Evolutionary conservation across 2,888 invertebrate genomes (phyloP).

Genomic region (Lithophane ornitopus): DNA sequence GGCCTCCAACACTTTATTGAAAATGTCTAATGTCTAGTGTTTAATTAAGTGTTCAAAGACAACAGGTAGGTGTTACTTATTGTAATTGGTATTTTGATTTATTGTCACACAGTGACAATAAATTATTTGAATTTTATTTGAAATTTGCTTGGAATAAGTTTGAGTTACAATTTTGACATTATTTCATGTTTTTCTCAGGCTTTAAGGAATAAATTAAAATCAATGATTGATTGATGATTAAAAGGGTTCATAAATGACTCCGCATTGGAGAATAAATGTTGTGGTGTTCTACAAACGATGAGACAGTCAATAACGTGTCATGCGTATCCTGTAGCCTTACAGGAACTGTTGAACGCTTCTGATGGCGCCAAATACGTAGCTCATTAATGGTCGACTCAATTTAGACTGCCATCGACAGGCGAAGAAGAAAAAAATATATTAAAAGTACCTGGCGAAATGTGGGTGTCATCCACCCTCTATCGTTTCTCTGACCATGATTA

Average conservation of each 20-base stretch:
- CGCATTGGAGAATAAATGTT: too few relatives aligned
- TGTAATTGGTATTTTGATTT: constrained; percentile 8
- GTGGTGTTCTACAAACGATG: not conserved
- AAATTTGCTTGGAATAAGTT: not conserved
- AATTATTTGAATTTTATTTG: not conserved
- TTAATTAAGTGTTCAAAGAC: constrained; percentile 45
- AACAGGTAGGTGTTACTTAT: not conserved
- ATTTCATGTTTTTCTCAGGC: not conserved
- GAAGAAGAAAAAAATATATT: not conserved
- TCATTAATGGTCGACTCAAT: too few relatives aligned
- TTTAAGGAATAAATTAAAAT: not conserved
- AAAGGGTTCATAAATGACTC: too few relatives aligned
- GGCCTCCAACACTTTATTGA: constrained; percentile 32
- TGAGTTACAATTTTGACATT: not conserved
- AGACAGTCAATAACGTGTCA: not conserved
- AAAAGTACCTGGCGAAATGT: not conserved
- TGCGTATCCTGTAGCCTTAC: too few relatives aligned
- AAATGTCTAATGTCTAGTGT: constrained; percentile 25
- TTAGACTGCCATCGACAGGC: too few relatives aligned
- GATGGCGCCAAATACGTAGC: too few relatives aligned
- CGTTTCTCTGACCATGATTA: too few relatives aligned
- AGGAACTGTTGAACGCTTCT: too few relatives aligned
- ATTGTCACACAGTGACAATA: too few relatives aligned
- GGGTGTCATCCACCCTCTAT: not conserved
- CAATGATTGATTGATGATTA: too few relatives aligned